phyloP scores from a whole-genome alignment of 2,888 invertebrate genomes.

The Empis stercorea region DNA sequence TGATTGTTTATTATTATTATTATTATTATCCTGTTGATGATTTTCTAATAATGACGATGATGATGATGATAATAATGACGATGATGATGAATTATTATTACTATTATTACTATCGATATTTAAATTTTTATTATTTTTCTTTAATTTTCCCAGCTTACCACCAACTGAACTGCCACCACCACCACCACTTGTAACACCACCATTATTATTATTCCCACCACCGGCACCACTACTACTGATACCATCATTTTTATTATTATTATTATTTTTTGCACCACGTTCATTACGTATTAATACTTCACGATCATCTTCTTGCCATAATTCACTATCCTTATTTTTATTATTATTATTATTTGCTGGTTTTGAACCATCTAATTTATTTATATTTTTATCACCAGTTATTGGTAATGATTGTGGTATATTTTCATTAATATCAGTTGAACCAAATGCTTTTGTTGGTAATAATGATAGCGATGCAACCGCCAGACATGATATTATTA shows the following conservation, averaged over 20 bases:
- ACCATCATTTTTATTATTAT: conserved; percentile 44
- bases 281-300: conserved; percentile 68
- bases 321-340: conserved; percentile 43
- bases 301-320: conserved; percentile 66
- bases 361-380: no score
- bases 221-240: conserved; percentile 40
- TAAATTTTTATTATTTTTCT: conserved; percentile 23
- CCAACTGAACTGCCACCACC: conserved; percentile 43
- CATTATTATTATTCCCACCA: conserved; percentile 47
- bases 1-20: background rate
- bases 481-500: conserved; percentile 15
- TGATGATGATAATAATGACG: background rate
- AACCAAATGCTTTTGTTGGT: conserved; percentile 26
- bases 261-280: conserved; percentile 53
- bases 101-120: background rate
- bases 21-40: no score
- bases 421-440: conserved; percentile 33
- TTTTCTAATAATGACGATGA: background rate
- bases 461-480: conserved; percentile 27
- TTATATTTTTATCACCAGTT: conserved; percentile 14
- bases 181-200: conserved; percentile 47
- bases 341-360: conserved; percentile 31
- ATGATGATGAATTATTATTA: conserved; percentile 4
- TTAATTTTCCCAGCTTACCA: conserved; percentile 26
- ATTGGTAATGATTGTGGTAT: conserved; percentile 34